Base-by-base conservation (phyloP, 2,797 vertebrate genomes). In the Spinibarbus caldwelli region DNA sequence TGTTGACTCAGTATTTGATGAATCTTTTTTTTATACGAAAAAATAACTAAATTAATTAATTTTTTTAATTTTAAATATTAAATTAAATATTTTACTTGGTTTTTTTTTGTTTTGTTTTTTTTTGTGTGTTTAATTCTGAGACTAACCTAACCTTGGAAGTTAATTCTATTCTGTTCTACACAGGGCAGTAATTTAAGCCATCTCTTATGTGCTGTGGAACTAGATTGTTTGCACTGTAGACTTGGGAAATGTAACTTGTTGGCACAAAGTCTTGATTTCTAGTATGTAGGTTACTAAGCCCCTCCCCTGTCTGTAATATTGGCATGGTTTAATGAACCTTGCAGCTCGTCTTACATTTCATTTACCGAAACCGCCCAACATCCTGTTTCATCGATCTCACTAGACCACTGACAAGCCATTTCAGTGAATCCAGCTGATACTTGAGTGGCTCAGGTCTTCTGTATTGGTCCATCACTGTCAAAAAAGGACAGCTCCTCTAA, bases 401-500 rank as follows among this genome's bases (percentile, higher is more conserved):
- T 43, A 36, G 75, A 67, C 52, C 64, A 78, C 41, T 68, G 29
- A 78, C 38, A 45, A 49, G 83, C 83, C 72, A 71, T 78, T 70
- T 79, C 77, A 72, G 67, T 47, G 67, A 85, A 62, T 62, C 36
- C 43, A 59, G 36, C 64, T 78, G 75, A 84, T 78, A 78, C 54
- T 43, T 83, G 72, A 70, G 83, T 77, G 73, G 64, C 47, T 68
- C 75, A 67, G 64, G 75, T 54, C 73, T 78, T 85, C 83, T 29
- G 43, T 62, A 80, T 80, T 64, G 77, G 64, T 88, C 83, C 38
- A 85, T 91, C 89, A 86, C 79, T 87, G 78, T 81, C 85, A 85
- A 88, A 87, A 90, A 85, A 89, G 80, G 87, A 90, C 89, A 87
- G 85, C 89, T 84, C 87, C 49, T 85, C 83, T 79, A 86, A 86